phyloP scores from a whole-genome alignment of 2,888 invertebrate species.

The Temnothorax rugatulus region DNA sequence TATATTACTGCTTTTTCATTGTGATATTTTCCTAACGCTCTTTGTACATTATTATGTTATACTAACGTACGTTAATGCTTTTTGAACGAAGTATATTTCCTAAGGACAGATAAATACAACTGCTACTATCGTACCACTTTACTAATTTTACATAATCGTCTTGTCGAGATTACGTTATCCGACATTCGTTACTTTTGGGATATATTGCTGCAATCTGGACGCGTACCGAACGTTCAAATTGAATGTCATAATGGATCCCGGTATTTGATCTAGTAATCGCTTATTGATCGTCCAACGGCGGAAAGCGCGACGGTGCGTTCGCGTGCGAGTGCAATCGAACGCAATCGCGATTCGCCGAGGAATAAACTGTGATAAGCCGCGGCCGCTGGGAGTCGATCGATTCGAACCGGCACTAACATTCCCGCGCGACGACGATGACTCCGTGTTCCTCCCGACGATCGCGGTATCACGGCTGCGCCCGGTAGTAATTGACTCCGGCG shows the following conservation, averaged over 20 bases:
- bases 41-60: neutral
- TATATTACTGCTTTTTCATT: neutral
- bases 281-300: neutral
- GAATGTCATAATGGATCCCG: neutral
- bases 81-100: neutral
- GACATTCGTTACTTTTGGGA: neutral
- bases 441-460: slow-evolving; percentile 25
- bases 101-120: neutral
- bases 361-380: neutral
- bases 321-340: neutral
- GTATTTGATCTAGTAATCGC: neutral
- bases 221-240: neutral
- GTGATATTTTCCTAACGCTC: neutral
- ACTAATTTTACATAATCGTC: neutral
- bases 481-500: slow-evolving; percentile 76
- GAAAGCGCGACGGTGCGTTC: neutral
- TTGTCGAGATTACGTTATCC: neutral
- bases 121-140: neutral
- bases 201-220: neutral
- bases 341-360: slow-evolving; percentile 3
- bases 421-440: slow-evolving; percentile 23
- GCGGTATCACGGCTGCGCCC: slow-evolving; percentile 54
- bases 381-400: slow-evolving; percentile 51
- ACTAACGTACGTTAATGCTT: neutral
- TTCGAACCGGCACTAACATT: slow-evolving; percentile 52